Percentiles rank a stretch among this genome's conserved stretches.
Conservation (phyloP, 1,140 invertebrate genomes). For the Bombus turneri region DNA sequence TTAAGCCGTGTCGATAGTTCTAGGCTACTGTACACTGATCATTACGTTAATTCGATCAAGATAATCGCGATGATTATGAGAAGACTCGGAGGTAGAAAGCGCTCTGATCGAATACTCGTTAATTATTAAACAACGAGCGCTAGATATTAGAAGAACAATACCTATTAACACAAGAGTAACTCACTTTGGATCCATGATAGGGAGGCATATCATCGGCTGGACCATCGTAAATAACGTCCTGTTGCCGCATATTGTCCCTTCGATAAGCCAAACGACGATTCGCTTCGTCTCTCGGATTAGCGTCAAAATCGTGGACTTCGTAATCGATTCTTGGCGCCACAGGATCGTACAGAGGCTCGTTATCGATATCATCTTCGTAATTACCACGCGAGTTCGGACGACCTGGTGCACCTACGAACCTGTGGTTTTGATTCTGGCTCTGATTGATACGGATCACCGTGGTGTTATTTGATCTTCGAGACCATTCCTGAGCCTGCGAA, state of each 20-base stretch:
- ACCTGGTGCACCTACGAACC: conserved; percentile 45
- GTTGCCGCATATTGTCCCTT: conserved; percentile 70
- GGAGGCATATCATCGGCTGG: conserved; percentile 67
- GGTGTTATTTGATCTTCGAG: conserved; percentile 79
- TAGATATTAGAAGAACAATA: not conserved
- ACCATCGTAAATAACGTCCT: conserved; percentile 72
- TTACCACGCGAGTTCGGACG: conserved; percentile 63
- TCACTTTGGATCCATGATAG: conserved; percentile 64
- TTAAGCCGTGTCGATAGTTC: not conserved
- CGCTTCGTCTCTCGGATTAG: conserved; percentile 78
- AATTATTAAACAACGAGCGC: not conserved
- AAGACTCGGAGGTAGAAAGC: not conserved
- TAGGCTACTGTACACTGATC: not conserved
- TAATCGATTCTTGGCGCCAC: conserved; percentile 78
- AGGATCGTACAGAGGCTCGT: conserved; percentile 80
- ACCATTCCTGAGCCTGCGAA: conserved; percentile 77
- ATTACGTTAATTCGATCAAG: conserved; percentile 11
- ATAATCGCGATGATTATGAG: not conserved
- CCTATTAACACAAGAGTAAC: not conserved
- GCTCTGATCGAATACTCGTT: not conserved
- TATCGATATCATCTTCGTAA: conserved; percentile 73
- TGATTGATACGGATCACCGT: conserved; percentile 81
- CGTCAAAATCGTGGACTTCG: conserved; percentile 80
- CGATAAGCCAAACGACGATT: conserved; percentile 76
- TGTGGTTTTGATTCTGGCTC: conserved; percentile 67